Evolutionary conservation across 1,140 invertebrate genomes (phyloP).

Genomic region (Chelonus insularis): DNA sequence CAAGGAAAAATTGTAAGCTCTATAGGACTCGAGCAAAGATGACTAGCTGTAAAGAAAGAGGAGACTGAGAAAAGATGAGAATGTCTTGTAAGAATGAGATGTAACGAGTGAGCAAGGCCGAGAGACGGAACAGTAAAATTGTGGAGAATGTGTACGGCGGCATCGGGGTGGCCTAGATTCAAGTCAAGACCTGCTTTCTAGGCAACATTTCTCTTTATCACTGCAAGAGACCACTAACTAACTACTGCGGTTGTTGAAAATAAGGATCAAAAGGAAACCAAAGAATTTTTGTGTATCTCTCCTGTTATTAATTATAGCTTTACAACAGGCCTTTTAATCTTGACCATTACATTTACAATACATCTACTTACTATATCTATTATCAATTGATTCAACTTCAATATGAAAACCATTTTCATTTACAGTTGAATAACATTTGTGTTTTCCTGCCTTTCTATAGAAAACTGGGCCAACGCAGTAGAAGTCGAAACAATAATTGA

Average conservation of each 20-base stretch:
- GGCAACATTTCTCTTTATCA: conserved; percentile 61
- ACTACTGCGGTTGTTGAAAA: conserved; percentile 3
- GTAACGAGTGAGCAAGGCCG: conserved; percentile 38
- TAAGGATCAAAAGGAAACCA: neutral
- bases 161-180: conserved; percentile 58
- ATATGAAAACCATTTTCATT: no score
- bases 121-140: conserved; percentile 57
- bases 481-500: neutral
- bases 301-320: no score
- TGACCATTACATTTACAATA: no score
- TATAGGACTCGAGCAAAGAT: no score
- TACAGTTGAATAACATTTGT: no score
- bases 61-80: neutral
- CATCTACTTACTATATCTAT: no score
- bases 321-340: no score
- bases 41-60: neutral
- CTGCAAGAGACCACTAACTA: conserved; percentile 34
- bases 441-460: no score
- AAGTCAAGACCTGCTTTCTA: conserved; percentile 60
- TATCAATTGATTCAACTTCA: no score
- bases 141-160: conserved; percentile 51
- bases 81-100: conserved; percentile 18
- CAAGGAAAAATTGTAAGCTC: no score
- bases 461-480: no score
- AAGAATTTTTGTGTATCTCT: neutral